Evolutionary conservation across 2,888 invertebrate genomes (phyloP), one percentile per base, ranked within the genome.

Genomic region (Penaeus monodon): DNA sequence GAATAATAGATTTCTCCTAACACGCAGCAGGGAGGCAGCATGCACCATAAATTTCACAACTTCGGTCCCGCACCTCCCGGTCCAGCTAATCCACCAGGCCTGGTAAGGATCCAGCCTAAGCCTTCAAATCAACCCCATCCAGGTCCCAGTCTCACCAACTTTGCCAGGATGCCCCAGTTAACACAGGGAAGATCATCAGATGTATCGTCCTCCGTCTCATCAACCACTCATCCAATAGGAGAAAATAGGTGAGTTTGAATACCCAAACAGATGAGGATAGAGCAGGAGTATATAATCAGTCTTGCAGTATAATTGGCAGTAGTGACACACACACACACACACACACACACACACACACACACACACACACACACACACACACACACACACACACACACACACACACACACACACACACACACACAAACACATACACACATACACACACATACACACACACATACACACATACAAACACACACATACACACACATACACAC

Each of bases 101-200:
- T 90, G n/a, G 90, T 90, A 65, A 81, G 90, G 49, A 90, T 90
- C 27, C 90, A 90, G 49, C 90, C 90, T 65, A 90, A 90, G 29
- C 90, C 88, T 44, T 84, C 79, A 24, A 44, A 64, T 63, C 88
- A 87, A 27, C 63, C 81, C 27, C 85, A 86, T 44, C 86, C 80
- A 49, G 81, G 73, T 29, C 78, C 86, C 66, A 64, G 74, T 57
- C 89, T 86, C 66, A 70, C 86, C 73, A 70, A 20, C 84, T 90
- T 87, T 64, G 70, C 83, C 44, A 79, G 89, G 22, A 88, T 89
- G 87, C 89, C 89, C 10, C 89, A 89, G 64, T 74, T 89, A 20
- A 81, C 88, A 0, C 90, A 88, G 66, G 86, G 86, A 10, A 85
- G 90, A n/a, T 77, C 84, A 27, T 77, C 85, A 33, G 90, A 85